A percentile compares a stretch with the other conserved stretches of the same genome.
Evolutionary conservation across 2,888 invertebrate species (phyloP).

Genomic region (Phyllotreta cruciferae): DNA sequence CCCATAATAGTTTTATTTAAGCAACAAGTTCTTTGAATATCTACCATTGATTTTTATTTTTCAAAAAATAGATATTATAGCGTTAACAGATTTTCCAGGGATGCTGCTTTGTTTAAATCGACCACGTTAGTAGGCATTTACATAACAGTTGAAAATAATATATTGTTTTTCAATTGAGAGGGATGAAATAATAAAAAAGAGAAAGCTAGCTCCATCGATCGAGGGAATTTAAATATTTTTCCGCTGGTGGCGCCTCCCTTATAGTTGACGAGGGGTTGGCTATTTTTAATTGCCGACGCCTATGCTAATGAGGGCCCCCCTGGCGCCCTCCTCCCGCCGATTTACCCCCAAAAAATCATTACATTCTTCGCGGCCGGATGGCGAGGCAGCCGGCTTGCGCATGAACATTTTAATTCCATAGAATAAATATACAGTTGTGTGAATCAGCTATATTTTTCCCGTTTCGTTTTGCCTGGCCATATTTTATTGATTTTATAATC

Average conservation of each 20-base stretch:
- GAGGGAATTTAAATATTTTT: constrained; percentile 39
- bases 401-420: constrained; percentile 61
- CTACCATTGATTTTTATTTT: too few species aligned
- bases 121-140: too few species aligned
- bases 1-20: too few species aligned
- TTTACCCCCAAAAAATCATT: constrained; percentile 88
- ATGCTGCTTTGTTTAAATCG: too few species aligned
- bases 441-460: constrained; percentile 61
- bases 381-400: constrained; percentile 63
- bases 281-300: constrained; percentile 55
- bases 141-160: constrained; percentile 8
- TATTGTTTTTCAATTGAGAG: constrained; percentile 28
- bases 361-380: constrained; percentile 72
- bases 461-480: constrained; percentile 56
- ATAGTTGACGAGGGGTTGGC: constrained; percentile 50
- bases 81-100: too few species aligned
- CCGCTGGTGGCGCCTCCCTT: constrained; percentile 31
- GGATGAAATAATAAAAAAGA: constrained; percentile 24
- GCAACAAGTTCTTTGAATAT: too few species aligned
- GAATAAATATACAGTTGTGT: constrained; percentile 57
- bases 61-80: too few species aligned
- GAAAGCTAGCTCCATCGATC: constrained; percentile 34
- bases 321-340: constrained; percentile 60
- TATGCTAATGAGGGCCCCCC: constrained; percentile 60
- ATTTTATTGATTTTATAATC: constrained; percentile 65